phyloP scores from a whole-genome alignment of 1,140 invertebrate species.

The Cyclargus thomasi region DNA sequence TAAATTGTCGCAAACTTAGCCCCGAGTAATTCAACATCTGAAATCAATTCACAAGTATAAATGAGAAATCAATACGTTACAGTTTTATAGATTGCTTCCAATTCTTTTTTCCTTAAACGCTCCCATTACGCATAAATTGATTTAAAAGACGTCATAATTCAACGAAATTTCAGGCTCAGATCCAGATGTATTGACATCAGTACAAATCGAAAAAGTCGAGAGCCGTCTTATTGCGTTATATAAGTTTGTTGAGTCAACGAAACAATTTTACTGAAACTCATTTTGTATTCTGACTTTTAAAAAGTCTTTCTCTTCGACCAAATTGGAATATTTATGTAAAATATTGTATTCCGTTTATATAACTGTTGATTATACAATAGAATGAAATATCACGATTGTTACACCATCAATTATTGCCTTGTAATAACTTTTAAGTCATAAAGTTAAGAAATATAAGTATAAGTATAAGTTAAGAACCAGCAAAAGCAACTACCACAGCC shows the following conservation, averaged over 20 bases:
- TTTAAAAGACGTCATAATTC: not conserved
- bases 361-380: not conserved
- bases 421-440: too few species aligned
- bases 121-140: not conserved
- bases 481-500: too few species aligned
- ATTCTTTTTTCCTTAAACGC: not conserved
- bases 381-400: too few species aligned
- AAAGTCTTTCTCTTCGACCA: not conserved
- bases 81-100: not conserved
- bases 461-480: too few species aligned
- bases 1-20: too few species aligned
- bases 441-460: too few species aligned
- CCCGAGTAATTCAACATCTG: not conserved
- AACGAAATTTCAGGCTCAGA: not conserved
- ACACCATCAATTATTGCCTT: too few species aligned
- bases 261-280: not conserved
- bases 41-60: not conserved
- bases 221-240: not conserved
- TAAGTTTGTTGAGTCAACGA: conserved; percentile 1
- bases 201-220: not conserved
- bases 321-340: conserved; percentile 1
- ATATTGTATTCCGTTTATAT: not conserved
- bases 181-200: not conserved
- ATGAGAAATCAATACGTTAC: not conserved
- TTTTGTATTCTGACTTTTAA: conserved; percentile 3